These are phyloP conservation scores for Drosophila pseudoobscura DNA, from an alignment of 1,140 invertebrate species.

Conservation along the genomic window DNA sequence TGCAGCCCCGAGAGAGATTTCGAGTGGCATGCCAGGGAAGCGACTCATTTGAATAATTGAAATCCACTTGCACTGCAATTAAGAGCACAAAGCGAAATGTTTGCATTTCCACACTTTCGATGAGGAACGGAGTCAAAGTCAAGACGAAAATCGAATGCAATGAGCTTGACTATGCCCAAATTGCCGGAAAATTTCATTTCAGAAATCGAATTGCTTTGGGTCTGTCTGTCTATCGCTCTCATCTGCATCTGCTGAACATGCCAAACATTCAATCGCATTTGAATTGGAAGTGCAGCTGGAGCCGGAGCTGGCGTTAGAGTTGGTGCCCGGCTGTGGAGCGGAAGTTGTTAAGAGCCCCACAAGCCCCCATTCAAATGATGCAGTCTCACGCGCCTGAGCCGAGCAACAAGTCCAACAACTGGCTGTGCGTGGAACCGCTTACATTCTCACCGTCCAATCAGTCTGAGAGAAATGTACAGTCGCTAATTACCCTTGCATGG, in stretches of 20 bases:
- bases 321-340: constrained; percentile 32
- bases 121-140: constrained; percentile 35
- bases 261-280: constrained; percentile 13
- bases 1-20: constrained; percentile 27
- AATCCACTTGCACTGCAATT: constrained; percentile 76
- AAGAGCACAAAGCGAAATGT: constrained; percentile 75
- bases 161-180: constrained; percentile 42
- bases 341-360: constrained; percentile 52
- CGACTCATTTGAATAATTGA: constrained; percentile 76
- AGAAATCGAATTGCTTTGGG: constrained; percentile 42
- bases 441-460: constrained; percentile 11
- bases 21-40: constrained; percentile 40
- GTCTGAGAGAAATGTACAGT: constrained; percentile 31
- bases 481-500: constrained; percentile 37
- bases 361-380: constrained; percentile 40
- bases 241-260: constrained; percentile 33
- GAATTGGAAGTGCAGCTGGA: constrained; percentile 31
- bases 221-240: constrained; percentile 39
- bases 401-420: constrained; percentile 27
- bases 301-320: constrained; percentile 5
- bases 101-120: constrained; percentile 63
- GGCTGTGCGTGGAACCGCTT: constrained; percentile 9
- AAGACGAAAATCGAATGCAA: constrained; percentile 53
- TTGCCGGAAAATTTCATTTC: constrained; percentile 66
- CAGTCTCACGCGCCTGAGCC: constrained; percentile 34